Conservation (phyloP, 1,140 invertebrate genomes). For the Catajapyx aquilonaris region DNA sequence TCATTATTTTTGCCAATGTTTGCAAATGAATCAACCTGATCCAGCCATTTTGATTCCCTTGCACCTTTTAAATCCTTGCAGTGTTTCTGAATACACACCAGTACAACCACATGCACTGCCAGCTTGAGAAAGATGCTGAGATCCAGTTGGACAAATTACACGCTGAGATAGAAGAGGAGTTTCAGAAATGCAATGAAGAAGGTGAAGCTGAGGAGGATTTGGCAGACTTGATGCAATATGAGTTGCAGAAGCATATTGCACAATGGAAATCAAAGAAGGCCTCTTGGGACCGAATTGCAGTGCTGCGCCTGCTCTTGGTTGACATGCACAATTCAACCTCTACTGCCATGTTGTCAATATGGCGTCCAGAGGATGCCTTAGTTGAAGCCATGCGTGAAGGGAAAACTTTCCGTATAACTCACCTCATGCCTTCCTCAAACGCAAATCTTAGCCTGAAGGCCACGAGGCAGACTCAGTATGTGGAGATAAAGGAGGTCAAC, state of each 20-base stretch:
- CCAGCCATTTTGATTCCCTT: too few relatives aligned
- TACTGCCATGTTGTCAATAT: conserved; percentile 29
- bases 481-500: conserved; percentile 13
- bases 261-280: background rate
- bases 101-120: too few relatives aligned
- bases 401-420: conserved; percentile 18
- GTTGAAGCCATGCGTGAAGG: conserved; percentile 26
- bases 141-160: background rate
- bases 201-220: background rate
- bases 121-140: background rate
- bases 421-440: conserved; percentile 16
- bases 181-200: background rate
- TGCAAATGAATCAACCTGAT: too few relatives aligned
- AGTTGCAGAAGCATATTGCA: background rate
- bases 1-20: too few relatives aligned
- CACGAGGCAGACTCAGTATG: conserved; percentile 19
- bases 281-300: conserved; percentile 20
- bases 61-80: too few relatives aligned
- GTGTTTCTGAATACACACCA: conserved; percentile 18
- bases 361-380: conserved; percentile 34
- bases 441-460: conserved; percentile 23
- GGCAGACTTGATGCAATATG: background rate
- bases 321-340: conserved; percentile 16
- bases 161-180: background rate
- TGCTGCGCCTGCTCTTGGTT: conserved; percentile 26